Evolutionary conservation across 30 jellyfish, hydroid and myxozoan species (phyloP).

Genomic region (Pelagia noctiluca): DNA sequence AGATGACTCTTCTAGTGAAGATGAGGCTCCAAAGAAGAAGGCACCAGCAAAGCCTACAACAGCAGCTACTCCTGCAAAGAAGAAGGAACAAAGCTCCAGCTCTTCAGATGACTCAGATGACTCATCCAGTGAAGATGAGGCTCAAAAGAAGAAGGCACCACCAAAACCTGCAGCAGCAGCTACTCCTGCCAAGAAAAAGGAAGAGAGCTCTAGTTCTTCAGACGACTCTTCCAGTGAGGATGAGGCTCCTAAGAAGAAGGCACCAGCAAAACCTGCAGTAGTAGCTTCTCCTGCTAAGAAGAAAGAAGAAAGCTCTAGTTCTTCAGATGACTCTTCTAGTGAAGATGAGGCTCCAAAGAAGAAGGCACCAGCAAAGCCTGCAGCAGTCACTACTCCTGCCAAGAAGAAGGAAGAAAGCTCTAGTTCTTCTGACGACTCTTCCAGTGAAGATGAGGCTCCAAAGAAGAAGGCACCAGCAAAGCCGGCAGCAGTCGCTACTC

Average conservation of each 20-base stretch:
- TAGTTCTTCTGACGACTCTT: no score
- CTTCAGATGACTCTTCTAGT: background rate
- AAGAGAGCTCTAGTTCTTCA: slow-evolving; percentile 19
- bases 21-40: background rate
- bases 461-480: no score
- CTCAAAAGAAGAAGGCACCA: background rate
- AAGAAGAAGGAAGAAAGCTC: no score
- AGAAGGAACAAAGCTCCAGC: background rate
- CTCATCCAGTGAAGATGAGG: slow-evolving; percentile 7
- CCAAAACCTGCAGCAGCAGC: background rate
- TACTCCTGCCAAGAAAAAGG: slow-evolving; percentile 28
- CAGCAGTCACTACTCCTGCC: no score
- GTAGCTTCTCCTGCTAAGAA: background rate
- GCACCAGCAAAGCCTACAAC: background rate
- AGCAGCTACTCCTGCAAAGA: background rate
- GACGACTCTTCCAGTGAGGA: slow-evolving; percentile 61
- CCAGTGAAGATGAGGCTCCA: no score
- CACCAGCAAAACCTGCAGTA: background rate
- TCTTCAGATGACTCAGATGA: background rate
- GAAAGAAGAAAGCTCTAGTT: slow-evolving; percentile 1
- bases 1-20: slow-evolving; percentile 17
- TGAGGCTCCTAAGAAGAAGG: slow-evolving; percentile 1
- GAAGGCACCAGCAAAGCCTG: no score
- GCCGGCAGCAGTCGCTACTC: no score
- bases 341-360: no score